A percentile compares a stretch with the other conserved stretches of the same genome.
These are phyloP conservation scores for Gymnoscelis rufifasciata DNA, from an alignment of 2,888 invertebrate species.

Conservation along the genomic window DNA sequence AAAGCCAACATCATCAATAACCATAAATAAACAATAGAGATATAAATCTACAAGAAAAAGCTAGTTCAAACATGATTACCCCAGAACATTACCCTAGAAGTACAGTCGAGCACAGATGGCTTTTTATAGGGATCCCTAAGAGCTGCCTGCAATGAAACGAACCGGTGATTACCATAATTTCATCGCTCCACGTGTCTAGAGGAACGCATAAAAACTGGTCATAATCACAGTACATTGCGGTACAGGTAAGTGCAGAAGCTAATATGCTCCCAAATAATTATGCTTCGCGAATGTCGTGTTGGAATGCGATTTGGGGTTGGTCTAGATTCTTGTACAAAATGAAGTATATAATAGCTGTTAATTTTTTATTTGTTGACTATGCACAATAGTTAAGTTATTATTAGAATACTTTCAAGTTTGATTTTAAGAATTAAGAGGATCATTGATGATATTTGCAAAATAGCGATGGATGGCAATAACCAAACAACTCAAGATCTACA, in stretches of 20 bases:
- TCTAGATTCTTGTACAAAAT: not conserved
- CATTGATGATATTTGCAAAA: too few species aligned
- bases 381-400: too few species aligned
- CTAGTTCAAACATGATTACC: slow-evolving; percentile 19
- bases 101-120: slow-evolving; percentile 27
- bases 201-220: slow-evolving; percentile 71
- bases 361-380: too few species aligned
- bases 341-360: too few species aligned
- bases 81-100: slow-evolving; percentile 18
- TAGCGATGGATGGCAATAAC: too few species aligned
- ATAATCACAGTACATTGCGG: slow-evolving; percentile 65
- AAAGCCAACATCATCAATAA: not conserved
- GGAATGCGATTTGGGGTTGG: too few species aligned
- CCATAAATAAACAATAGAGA: not conserved
- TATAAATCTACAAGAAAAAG: slow-evolving; percentile 6
- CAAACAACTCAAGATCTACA: too few species aligned
- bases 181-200: slow-evolving; percentile 74
- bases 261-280: not conserved
- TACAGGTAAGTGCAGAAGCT: slow-evolving; percentile 42
- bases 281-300: too few species aligned
- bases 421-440: too few species aligned
- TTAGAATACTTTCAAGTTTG: too few species aligned
- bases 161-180: slow-evolving; percentile 76
- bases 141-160: slow-evolving; percentile 60
- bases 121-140: slow-evolving; percentile 50